phyloP scores from a whole-genome alignment of 2,888 invertebrate genomes.

The Reticulitermes lucifugus region DNA sequence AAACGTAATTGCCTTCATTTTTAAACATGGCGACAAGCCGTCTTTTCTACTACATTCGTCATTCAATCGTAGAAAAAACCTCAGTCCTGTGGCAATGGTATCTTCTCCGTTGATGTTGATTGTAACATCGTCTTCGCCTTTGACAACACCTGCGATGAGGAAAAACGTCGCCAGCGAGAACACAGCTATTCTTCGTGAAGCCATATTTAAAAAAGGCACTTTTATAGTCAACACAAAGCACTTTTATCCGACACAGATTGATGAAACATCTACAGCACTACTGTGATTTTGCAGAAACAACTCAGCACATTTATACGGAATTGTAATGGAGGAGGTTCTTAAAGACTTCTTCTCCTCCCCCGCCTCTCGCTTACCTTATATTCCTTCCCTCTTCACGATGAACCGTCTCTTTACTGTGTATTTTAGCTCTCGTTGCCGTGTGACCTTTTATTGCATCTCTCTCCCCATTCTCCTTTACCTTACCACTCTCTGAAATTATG shows the following conservation, averaged over 20 bases:
- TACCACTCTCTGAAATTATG: neutral
- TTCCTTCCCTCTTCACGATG: neutral
- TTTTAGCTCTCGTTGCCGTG: slow-evolving; percentile 6
- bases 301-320: slow-evolving; percentile 31
- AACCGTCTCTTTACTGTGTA: slow-evolving; percentile 1
- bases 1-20: slow-evolving; percentile 84
- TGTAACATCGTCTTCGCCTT: slow-evolving; percentile 61
- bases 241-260: neutral
- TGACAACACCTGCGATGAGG: slow-evolving; percentile 58
- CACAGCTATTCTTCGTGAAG: slow-evolving; percentile 54
- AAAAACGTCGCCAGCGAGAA: slow-evolving; percentile 56
- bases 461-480: neutral
- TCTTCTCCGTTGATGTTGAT: slow-evolving; percentile 62
- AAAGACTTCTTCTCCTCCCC: slow-evolving; percentile 6
- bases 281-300: neutral
- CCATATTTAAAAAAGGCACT: neutral
- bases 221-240: neutral
- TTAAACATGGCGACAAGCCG: slow-evolving; percentile 77
- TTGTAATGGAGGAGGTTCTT: slow-evolving; percentile 30
- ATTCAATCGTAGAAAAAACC: slow-evolving; percentile 66
- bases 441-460: slow-evolving; percentile 16
- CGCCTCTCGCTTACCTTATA: slow-evolving; percentile 14
- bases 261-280: neutral
- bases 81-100: slow-evolving; percentile 65
- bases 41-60: slow-evolving; percentile 81